Evolutionary conservation across 1,140 invertebrate species (phyloP), one percentile per base, ranked within the genome.

Genomic region (Adelges cooleyi): DNA sequence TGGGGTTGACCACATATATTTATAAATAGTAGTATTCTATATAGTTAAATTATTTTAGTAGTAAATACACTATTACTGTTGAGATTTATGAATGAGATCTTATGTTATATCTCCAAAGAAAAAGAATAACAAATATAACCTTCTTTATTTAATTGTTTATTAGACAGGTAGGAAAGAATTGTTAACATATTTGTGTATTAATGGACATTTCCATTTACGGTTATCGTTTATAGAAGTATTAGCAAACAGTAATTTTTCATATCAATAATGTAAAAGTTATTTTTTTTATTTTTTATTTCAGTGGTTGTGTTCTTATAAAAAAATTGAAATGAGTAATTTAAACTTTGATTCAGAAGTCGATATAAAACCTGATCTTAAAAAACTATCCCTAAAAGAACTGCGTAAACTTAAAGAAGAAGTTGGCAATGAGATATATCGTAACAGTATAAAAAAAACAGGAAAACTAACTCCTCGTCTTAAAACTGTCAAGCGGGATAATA

Each of bases 221-320:
- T 33, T 33, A 33, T 6, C 11, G 11, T 33, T 33, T 33, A 33
- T 6, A 6, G 11, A 33, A 33, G 29, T 33, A 11, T 33, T 11
- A 33, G 29, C 11, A 33, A 33, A 6, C 29, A 33, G 11, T 5
- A 6, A 33, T 5, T 33, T 18, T 29, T 62, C 11, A 27, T 20
- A 20, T 29, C 17, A 33, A 22, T 27, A 5, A 48, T 46, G 9
- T 48, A 46, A 29, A 62, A 48, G 25, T 20, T 23, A 62, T 29
- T 33, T 62, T 62, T 62, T 62, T 44, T 8, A 8, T 51, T 22
- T 48, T 62, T 62, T 62, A 62, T 62, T 62, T 62, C 56, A 62
- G 56, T 62, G 25, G 25, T 27, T 48, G 38, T 59, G 25, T 44
- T 25, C 53, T 42, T 59, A 42, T 6, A 44, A 20, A 48, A 23